These are phyloP conservation scores for Caenorhabditis panamensis DNA, from an alignment of 2,888 invertebrate genomes.

Conservation along the genomic window DNA sequence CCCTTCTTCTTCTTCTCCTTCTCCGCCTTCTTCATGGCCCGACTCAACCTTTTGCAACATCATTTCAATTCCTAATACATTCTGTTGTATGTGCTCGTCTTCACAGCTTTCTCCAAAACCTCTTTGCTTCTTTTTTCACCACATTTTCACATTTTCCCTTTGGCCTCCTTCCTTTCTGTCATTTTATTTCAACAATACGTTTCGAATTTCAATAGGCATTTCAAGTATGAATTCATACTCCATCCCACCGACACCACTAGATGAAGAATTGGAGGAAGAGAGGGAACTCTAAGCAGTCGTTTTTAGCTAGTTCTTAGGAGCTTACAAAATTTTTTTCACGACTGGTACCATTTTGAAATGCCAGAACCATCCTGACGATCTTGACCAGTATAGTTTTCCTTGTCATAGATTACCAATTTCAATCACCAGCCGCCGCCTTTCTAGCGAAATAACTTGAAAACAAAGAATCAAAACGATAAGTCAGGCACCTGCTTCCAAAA, in stretches of 20 bases:
- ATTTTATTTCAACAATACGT: conserved; percentile 30
- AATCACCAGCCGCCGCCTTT: too few relatives aligned
- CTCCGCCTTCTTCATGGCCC: conserved; percentile 28
- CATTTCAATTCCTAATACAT: conserved; percentile 69
- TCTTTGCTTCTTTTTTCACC: conserved; percentile 15
- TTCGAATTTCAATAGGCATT: conserved; percentile 27
- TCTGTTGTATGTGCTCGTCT: conserved; percentile 39
- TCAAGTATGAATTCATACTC: conserved; percentile 22
- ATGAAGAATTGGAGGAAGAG: background rate
- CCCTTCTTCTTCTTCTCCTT: conserved; percentile 22
- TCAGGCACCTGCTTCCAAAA: conserved; percentile 34
- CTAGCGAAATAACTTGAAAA: conserved; percentile 18
- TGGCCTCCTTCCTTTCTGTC: background rate
- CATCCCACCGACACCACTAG: background rate
- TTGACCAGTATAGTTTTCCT: too few relatives aligned
- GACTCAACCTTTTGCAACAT: conserved; percentile 81
- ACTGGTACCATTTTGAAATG: too few relatives aligned
- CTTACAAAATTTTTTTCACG: too few relatives aligned
- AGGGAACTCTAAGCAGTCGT: background rate
- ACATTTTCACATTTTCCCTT: conserved; percentile 18
- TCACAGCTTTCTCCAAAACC: conserved; percentile 29
- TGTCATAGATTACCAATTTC: too few relatives aligned
- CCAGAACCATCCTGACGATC: too few relatives aligned
- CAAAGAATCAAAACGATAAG: conserved; percentile 36
- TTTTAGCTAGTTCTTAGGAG: too few relatives aligned